These are phyloP conservation scores for Agapornis roseicollis DNA, from an alignment of 2,113 vertebrate genomes.

Conservation along the genomic window DNA sequence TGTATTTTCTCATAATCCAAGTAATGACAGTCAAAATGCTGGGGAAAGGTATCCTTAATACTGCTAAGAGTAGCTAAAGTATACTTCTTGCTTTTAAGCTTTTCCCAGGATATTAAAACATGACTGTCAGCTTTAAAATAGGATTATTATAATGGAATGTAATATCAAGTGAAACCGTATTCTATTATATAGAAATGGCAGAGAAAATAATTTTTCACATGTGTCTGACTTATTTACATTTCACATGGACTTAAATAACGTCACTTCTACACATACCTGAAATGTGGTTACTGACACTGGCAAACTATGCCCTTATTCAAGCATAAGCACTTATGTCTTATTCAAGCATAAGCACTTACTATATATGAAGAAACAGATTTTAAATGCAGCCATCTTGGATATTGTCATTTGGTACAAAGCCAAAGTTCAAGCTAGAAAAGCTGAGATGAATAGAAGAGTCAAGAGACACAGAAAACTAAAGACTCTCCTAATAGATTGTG, in stretches of 20 bases:
- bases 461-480: not conserved
- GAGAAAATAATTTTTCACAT: constrained; percentile 40
- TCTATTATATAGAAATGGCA: constrained; percentile 30
- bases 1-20: not conserved
- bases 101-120: constrained; percentile 10
- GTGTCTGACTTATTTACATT: constrained; percentile 66
- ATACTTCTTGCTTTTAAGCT: constrained; percentile 18
- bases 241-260: constrained; percentile 51
- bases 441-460: not conserved
- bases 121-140: constrained; percentile 52
- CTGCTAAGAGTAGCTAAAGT: constrained; percentile 28
- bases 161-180: constrained; percentile 48
- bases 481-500: not conserved
- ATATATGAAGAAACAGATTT: not conserved
- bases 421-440: not conserved
- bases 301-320: not conserved
- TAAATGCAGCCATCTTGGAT: not conserved
- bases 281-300: not conserved
- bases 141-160: constrained; percentile 49
- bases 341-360: not conserved
- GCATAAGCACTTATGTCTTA: not conserved
- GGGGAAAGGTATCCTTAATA: not conserved
- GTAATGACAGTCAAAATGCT: not conserved
- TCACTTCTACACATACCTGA: constrained; percentile 13
- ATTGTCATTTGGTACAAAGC: not conserved